Percentiles rank a stretch among this genome's conserved stretches.
phyloP scores from a whole-genome alignment of 2,797 vertebrate genomes.

The Chaetodon trifasciatus region DNA sequence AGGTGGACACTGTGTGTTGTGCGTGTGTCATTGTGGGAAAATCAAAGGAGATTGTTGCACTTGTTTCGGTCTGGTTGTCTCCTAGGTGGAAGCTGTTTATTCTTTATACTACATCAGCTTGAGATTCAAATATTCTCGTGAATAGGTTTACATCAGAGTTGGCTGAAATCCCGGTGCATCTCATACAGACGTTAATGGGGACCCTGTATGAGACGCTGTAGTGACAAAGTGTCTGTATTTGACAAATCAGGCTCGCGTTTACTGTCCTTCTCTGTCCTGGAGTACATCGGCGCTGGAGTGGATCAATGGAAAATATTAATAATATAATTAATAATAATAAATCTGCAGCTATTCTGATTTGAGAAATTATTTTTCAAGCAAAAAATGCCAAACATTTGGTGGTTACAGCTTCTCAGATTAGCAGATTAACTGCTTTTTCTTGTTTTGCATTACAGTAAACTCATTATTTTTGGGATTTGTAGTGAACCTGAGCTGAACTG shows the following conservation, averaged over 20 bases:
- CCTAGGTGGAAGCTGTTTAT: no score
- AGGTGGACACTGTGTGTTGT: slow-evolving; percentile 7
- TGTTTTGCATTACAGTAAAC: background rate
- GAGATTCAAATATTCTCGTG: no score
- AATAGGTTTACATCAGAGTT: no score
- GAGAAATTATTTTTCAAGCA: background rate
- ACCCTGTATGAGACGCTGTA: no score
- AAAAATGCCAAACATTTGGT: background rate
- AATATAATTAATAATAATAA: no score
- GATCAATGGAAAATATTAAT: background rate
- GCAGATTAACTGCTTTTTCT: background rate
- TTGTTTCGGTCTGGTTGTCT: background rate
- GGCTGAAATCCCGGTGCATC: no score
- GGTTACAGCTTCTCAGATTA: background rate
- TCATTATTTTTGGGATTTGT: background rate
- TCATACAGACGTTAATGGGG: no score
- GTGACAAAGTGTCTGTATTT: no score
- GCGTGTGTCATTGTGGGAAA: slow-evolving; percentile 18
- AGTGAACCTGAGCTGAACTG: background rate
- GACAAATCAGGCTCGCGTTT: background rate
- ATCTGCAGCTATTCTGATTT: background rate
- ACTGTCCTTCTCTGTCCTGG: background rate
- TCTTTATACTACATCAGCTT: no score
- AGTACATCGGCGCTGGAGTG: background rate
- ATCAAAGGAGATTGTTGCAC: background rate